Conservation (phyloP, 1,140 invertebrate species). For the Megalonaias nervosa region DNA sequence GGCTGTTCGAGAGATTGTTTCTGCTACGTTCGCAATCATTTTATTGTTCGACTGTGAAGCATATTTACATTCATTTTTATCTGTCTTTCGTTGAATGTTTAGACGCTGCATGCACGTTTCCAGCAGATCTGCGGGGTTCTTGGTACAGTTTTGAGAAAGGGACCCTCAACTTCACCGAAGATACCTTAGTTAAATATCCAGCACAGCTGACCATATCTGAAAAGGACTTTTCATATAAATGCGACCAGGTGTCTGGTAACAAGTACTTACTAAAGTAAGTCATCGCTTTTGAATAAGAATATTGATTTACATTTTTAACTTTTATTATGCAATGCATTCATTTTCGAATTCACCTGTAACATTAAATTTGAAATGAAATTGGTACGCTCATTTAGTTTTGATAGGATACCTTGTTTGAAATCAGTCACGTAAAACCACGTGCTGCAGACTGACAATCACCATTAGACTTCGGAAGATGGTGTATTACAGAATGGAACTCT, state of each 20-base stretch:
- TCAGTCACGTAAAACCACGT: no score
- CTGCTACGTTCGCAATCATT: no score
- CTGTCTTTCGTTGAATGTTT: not conserved
- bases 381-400: no score
- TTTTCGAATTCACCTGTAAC: no score
- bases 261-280: slow-evolving; percentile 30
- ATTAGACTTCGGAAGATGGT: no score
- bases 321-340: no score
- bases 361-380: no score
- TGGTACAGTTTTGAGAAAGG: slow-evolving; percentile 29
- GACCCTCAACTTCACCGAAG: slow-evolving; percentile 18
- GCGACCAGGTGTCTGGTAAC: slow-evolving; percentile 4
- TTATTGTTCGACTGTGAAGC: no score
- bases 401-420: no score
- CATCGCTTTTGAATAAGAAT: not conserved
- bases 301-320: not conserved
- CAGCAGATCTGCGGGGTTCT: slow-evolving; percentile 7
- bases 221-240: slow-evolving; percentile 5
- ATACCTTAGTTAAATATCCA: slow-evolving; percentile 5
- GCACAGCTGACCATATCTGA: not conserved
- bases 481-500: no score
- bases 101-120: slow-evolving; percentile 14
- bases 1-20: no score
- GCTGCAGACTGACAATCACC: no score
- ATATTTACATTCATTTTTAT: not conserved